Base-by-base conservation (phyloP, 2,888 invertebrate genomes). In the Pandemis heparana region DNA sequence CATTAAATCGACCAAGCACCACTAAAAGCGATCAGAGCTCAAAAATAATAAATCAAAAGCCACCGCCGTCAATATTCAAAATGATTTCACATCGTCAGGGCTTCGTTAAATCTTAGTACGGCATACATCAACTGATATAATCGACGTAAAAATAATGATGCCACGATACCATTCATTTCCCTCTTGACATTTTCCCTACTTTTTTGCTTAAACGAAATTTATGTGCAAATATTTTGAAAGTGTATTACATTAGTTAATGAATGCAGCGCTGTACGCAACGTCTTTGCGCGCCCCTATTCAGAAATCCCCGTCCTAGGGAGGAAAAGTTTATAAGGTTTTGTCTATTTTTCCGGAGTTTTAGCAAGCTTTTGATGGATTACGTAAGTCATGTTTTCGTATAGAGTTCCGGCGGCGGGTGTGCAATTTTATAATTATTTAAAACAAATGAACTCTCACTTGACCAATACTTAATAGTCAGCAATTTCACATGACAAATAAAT, bases 201-300 rank as follows among this genome's bases (percentile, higher is more conserved):
- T 88, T 89, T 87, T 85, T 84, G 84, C 83, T 86, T 86, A 85
- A 89, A 83, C 85, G 82, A 89, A 92, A 92, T 92, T 92, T 92
- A 92, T 92, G 92, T 89, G 92, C 87, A 93, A 94, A 93, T 92
- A 92, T 93, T 92, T 92, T 90, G 89, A 89, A 89, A 91, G 92
- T 90, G 90, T 91, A 91, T 74, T 92, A 92, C 92, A 94, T 94
- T 93, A 93, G 92, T 92, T 94, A 94, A 94, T 94, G 92, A 93
- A 93, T 92, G 92, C 93, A 93, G 91, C 87, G 88, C 87, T 88
- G 88, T 90, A 87, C 87, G 86, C 82, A 87, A 83, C 83, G 80
- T 89, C 86, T 89, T 83, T 9, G 78, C 66, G 73, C 75, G 73
- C 75, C 80, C 87, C 64, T 92, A 92, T 92, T 92, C 91, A 85